Evolutionary conservation across 2,888 invertebrate genomes (phyloP).

Genomic region (Acanthosepion pharaonis): DNA sequence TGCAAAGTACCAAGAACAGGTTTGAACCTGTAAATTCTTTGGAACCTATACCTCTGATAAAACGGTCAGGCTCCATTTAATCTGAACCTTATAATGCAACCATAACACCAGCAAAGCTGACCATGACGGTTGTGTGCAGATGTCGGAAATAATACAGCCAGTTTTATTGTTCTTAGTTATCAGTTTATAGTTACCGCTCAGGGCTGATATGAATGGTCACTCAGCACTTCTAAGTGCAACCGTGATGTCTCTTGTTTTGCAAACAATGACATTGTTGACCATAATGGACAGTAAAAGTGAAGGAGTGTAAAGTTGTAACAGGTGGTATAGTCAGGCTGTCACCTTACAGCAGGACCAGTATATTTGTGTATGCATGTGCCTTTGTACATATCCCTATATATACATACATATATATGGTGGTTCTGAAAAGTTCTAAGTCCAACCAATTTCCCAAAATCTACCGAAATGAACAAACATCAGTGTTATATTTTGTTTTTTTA

Average conservation of each 20-base stretch:
- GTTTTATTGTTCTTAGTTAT: conserved; percentile 33
- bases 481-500: no score
- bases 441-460: no score
- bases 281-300: not conserved
- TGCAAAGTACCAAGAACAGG: not conserved
- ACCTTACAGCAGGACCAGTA: not conserved
- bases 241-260: not conserved
- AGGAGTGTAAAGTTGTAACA: not conserved
- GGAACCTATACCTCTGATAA: not conserved
- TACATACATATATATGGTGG: not conserved
- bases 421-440: no score
- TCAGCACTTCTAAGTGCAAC: conserved; percentile 22
- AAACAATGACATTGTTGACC: conserved; percentile 33
- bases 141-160: not conserved
- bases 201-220: conserved; percentile 9
- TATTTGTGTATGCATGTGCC: not conserved
- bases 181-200: not conserved
- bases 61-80: conserved; percentile 7
- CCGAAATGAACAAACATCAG: no score
- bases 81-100: not conserved
- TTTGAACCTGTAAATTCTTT: not conserved
- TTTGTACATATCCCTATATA: not conserved
- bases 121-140: not conserved
- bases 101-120: not conserved
- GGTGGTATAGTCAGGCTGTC: not conserved